These are phyloP conservation scores for Hydropotes inermis DNA, from an alignment of 2,113 vertebrate species.

Conservation along the genomic window DNA sequence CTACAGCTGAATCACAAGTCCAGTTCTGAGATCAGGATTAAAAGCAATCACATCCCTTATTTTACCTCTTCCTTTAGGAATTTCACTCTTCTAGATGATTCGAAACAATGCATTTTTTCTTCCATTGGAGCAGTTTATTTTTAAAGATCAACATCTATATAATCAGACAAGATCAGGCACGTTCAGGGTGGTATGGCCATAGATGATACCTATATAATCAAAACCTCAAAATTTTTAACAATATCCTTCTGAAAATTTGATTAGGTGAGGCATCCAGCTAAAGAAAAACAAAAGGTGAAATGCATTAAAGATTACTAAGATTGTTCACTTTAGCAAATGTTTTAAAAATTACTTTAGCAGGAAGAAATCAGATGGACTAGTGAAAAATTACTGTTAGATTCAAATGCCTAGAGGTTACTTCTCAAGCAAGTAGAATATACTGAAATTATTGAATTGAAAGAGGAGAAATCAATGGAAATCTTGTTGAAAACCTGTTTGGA, in stretches of 20 bases:
- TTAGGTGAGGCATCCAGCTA: not conserved
- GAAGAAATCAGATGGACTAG: not conserved
- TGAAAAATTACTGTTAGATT: constrained; percentile 46
- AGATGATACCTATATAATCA: not conserved
- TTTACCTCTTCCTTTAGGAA: not conserved
- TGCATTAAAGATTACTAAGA: constrained; percentile 3
- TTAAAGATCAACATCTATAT: not conserved
- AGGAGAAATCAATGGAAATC: constrained; percentile 3
- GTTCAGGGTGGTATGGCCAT: too few relatives aligned
- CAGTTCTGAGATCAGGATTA: not conserved
- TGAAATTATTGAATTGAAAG: not conserved
- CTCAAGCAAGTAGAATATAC: not conserved
- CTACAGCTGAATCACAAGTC: not conserved
- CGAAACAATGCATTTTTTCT: not conserved
- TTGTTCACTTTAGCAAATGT: not conserved
- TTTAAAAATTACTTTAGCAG: not conserved
- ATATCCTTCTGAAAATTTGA: not conserved
- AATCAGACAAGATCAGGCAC: not conserved
- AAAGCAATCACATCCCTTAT: not conserved
- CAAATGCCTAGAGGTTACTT: not conserved
- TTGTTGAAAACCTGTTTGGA: not conserved
- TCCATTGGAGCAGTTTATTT: not conserved
- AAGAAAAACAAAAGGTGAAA: constrained; percentile 13
- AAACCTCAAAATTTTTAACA: not conserved
- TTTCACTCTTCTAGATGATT: not conserved